Evolutionary conservation across 2,888 invertebrate species (phyloP), one percentile per base, ranked within the genome.

Genomic region (Esperia sulphurella): DNA sequence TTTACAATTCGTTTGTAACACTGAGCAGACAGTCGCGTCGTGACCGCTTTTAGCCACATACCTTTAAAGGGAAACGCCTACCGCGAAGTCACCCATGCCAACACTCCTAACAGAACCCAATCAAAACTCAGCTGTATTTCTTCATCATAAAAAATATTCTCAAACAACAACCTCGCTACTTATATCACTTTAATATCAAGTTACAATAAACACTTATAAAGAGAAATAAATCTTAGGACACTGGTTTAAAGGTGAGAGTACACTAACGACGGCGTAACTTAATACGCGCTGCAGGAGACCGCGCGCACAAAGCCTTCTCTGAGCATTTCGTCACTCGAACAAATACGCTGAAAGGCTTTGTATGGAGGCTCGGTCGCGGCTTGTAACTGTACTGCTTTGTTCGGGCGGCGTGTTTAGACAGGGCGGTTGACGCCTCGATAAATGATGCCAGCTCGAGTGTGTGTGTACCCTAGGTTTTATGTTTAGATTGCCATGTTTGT

Each of bases 21-120:
- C 14, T 43, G 6, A 21, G 5, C 21, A 21, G 21, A 21, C 21
- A 21, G 21, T 21, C 21, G 68, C 63, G 65, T 65, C 82, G 79
- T 79, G 80, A 76, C 75, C 74, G 64, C 68, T 60, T 50, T 58
- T 54, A 62, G 65, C 64, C 60, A 57, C 71, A 67, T 66, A 71
- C 71, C 71, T 73, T 39, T 69, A 65, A 67, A 75, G 71, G 78
- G 83, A 61, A 81, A 81, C 85, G 84, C 85, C 85, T 83, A 78
- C 78, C 66, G 62, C 60, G 61, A n/a, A n/a, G n/a, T n/a, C n/a
- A n/a, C 61, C 61, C 66, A 50, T 54, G 53, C 48, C 42, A 38
- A n/a, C 9, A 35, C 35, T 50, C 49, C 43, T 43, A 47, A 28
- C 41, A 38, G 33, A 41, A 46, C 44, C 50, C 55, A 46, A 54